Conservation (phyloP, 2,888 invertebrate species). For the Hirtodrosophila trivittata region DNA sequence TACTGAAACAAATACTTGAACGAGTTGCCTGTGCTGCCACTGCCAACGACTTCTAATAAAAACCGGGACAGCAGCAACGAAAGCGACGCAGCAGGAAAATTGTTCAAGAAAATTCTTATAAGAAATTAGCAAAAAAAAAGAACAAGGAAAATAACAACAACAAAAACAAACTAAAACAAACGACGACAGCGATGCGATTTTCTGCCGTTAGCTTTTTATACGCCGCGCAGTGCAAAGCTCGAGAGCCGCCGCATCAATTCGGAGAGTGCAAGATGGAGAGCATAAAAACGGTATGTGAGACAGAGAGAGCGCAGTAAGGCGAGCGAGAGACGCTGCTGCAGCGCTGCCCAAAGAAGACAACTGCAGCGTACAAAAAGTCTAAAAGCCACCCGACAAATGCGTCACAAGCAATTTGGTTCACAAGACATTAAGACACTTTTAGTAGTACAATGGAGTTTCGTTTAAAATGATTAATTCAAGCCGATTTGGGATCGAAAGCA, state of each 20-base stretch:
- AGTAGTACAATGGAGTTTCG: too few relatives aligned
- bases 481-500: too few relatives aligned
- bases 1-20: slow-evolving; percentile 36
- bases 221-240: slow-evolving; percentile 55
- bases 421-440: neutral
- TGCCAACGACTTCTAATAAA: slow-evolving; percentile 46
- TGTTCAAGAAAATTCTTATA: slow-evolving; percentile 71
- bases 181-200: slow-evolving; percentile 59
- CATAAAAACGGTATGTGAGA: slow-evolving; percentile 16
- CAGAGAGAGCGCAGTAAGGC: slow-evolving; percentile 28
- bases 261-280: slow-evolving; percentile 43
- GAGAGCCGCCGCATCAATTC: slow-evolving; percentile 38
- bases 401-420: slow-evolving; percentile 11
- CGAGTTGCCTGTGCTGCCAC: slow-evolving; percentile 43
- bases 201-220: slow-evolving; percentile 68
- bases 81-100: slow-evolving; percentile 58
- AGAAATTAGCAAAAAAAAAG: slow-evolving; percentile 64
- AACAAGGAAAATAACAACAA: slow-evolving; percentile 13
- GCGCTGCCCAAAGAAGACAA: slow-evolving; percentile 61
- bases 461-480: neutral
- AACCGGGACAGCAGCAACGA: slow-evolving; percentile 55
- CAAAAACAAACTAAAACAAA: slow-evolving; percentile 45
- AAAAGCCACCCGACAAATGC: slow-evolving; percentile 47
- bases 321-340: slow-evolving; percentile 47
- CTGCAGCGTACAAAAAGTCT: slow-evolving; percentile 52